Conservation (phyloP, 2,888 invertebrate genomes). For the Lutraria lutraria region DNA sequence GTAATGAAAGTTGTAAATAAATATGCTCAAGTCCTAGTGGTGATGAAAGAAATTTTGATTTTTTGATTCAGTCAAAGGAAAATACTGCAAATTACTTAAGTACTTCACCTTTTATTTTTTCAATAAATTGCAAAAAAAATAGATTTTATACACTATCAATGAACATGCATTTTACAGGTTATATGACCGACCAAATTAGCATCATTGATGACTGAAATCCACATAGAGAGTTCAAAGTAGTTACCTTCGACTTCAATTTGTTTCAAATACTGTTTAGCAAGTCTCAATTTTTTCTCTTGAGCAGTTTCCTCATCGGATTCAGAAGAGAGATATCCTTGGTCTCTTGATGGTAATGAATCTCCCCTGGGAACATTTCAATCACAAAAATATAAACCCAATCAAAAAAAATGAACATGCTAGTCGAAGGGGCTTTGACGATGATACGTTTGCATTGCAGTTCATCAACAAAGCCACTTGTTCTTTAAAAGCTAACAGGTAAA, state of each 20-base stretch:
- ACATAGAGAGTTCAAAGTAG: neutral
- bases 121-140: no score
- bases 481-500: no score
- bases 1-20: neutral
- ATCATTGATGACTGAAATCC: no score
- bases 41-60: neutral
- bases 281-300: constrained; percentile 95
- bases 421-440: no score
- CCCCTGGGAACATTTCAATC: constrained; percentile 56
- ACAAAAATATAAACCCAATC: neutral
- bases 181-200: no score
- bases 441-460: no score
- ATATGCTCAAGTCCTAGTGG: neutral
- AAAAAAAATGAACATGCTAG: no score
- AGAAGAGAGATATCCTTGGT: constrained; percentile 72
- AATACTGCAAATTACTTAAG: neutral
- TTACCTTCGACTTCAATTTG: constrained; percentile 93
- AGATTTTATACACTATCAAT: no score
- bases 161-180: no score
- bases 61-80: neutral
- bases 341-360: constrained; percentile 47
- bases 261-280: constrained; percentile 95
- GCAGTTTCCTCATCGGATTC: constrained; percentile 85
- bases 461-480: no score
- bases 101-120: no score